Conservation (phyloP, 1,140 invertebrate genomes). For the Zaprionus lachaisei region DNA sequence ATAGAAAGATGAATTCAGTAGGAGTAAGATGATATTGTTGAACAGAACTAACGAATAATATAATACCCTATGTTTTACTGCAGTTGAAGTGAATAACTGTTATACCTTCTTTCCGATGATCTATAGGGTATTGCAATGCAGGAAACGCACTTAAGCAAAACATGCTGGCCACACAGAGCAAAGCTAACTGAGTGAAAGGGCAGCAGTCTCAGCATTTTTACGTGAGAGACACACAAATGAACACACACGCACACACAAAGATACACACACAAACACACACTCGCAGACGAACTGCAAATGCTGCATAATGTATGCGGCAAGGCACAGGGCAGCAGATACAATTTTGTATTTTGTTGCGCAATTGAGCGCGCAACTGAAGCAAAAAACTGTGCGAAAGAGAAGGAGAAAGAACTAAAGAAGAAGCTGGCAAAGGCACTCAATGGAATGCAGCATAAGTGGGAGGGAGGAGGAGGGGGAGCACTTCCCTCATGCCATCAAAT, state of each 20-base stretch:
- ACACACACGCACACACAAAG: conserved; percentile 27
- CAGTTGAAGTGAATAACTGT: no score
- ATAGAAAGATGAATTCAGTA: no score
- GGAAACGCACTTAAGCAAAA: conserved; percentile 58
- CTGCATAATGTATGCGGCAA: conserved; percentile 65
- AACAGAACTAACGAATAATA: no score
- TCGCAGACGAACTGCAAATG: conserved; percentile 27
- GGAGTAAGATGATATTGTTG: no score
- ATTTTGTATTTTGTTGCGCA: conserved; percentile 75
- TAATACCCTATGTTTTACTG: no score
- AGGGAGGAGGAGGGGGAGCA: background rate
- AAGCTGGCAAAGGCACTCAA: conserved; percentile 58
- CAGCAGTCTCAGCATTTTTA: conserved; percentile 49
- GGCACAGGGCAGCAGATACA: conserved; percentile 43
- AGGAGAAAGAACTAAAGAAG: background rate
- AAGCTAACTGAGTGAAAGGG: conserved; percentile 48
- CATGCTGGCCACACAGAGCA: conserved; percentile 44
- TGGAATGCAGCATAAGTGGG: conserved; percentile 35
- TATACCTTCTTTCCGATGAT: background rate
- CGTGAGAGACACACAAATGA: conserved; percentile 9
- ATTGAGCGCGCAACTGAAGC: conserved; percentile 78
- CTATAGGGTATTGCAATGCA: conserved; percentile 31
- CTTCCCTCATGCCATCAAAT: conserved; percentile 64
- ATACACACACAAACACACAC: conserved; percentile 29
- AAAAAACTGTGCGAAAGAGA: conserved; percentile 48